A percentile compares a stretch with the other conserved stretches of the same genome.
These are phyloP conservation scores for Brenthis daphne DNA, from an alignment of 2,888 invertebrate genomes.

Conservation along the genomic window DNA sequence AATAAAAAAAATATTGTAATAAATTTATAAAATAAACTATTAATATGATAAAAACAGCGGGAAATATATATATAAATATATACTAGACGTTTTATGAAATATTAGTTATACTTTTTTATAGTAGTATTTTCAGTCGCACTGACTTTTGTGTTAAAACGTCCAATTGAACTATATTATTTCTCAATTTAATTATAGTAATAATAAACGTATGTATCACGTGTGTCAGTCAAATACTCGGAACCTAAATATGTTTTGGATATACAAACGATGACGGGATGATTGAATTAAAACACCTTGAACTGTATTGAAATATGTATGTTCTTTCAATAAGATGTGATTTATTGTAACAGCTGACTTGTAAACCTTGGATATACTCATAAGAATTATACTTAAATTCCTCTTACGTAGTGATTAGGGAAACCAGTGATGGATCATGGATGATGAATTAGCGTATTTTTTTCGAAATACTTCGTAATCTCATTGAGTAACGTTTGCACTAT, in stretches of 20 bases:
- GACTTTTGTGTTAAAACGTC: too few species aligned
- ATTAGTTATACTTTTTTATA: too few species aligned
- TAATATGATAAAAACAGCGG: too few species aligned
- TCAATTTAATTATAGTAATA: too few species aligned
- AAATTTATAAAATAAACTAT: too few species aligned
- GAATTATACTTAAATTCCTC: slow-evolving; percentile 14
- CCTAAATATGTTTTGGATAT: slow-evolving; percentile 5
- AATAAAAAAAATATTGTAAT: too few species aligned
- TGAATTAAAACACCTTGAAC: slow-evolving; percentile 21
- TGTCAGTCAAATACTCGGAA: too few species aligned
- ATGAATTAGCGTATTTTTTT: slow-evolving; percentile 39
- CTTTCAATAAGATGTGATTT: slow-evolving; percentile 11
- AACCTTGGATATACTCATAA: slow-evolving; percentile 15
- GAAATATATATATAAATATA: too few species aligned
- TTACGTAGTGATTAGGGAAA: slow-evolving; percentile 16
- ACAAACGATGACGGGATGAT: not conserved
- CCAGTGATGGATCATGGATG: slow-evolving; percentile 16
- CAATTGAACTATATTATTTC: too few species aligned
- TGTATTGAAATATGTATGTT: slow-evolving; percentile 7
- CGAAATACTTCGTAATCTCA: slow-evolving; percentile 41
- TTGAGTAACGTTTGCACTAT: slow-evolving; percentile 42
- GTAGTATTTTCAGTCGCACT: too few species aligned
- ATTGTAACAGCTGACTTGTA: slow-evolving; percentile 5
- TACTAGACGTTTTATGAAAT: too few species aligned
- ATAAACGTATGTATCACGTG: too few species aligned